A percentile compares a stretch with the other conserved stretches of the same genome.
Evolutionary conservation across 2,888 invertebrate genomes (phyloP).

Genomic region (Lagria hirta): DNA sequence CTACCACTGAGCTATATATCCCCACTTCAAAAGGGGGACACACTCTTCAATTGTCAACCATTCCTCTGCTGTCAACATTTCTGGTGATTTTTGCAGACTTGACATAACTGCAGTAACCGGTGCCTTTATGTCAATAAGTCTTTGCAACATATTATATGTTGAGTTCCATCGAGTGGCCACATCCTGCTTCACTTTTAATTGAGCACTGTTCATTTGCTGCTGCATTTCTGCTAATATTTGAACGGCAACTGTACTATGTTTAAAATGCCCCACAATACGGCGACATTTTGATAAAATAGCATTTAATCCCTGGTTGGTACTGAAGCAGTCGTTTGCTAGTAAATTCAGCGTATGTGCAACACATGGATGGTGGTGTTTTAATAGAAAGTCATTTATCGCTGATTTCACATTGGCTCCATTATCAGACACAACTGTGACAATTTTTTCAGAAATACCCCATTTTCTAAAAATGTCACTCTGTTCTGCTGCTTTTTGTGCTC

Average conservation of each 20-base stretch:
- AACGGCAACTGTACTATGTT: constrained; percentile 32
- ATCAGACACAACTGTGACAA: constrained; percentile 7
- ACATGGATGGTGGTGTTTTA: constrained; percentile 8
- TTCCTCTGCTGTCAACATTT: constrained; percentile 19
- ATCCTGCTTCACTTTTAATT: constrained; percentile 38
- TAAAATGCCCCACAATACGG: constrained; percentile 33
- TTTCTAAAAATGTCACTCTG: constrained; percentile 6
- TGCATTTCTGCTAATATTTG: constrained; percentile 34
- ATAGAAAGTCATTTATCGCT: constrained; percentile 6
- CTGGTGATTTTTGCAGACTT: constrained; percentile 18
- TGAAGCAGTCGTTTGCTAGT: constrained; percentile 1
- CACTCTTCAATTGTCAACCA: constrained; percentile 10
- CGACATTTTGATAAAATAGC: constrained; percentile 31
- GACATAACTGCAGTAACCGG: constrained; percentile 16
- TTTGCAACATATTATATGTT: constrained; percentile 22
- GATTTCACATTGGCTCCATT: constrained; percentile 7
- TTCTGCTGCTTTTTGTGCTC: neutral
- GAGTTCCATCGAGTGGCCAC: constrained; percentile 37
- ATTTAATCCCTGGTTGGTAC: constrained; percentile 7
- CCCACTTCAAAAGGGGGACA: neutral
- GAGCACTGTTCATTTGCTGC: constrained; percentile 28
- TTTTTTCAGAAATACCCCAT: constrained; percentile 7
- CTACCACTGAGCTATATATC: too few species aligned
- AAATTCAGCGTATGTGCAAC: constrained; percentile 8
- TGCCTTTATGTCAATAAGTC: constrained; percentile 22